Conservation (phyloP, 1,140 invertebrate genomes). For the Sycophila sp. region DNA sequence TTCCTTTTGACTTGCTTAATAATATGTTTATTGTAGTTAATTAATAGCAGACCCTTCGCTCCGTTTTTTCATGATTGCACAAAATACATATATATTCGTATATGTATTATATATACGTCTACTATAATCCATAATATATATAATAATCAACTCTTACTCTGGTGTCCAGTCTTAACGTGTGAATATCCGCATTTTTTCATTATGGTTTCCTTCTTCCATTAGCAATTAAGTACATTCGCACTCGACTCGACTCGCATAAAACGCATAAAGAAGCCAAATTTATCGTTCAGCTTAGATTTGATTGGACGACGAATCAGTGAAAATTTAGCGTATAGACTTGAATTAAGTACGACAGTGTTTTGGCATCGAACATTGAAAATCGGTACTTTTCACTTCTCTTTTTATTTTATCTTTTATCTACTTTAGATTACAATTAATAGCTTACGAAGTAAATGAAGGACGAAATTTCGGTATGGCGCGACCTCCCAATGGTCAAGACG, state of each 20-base stretch:
- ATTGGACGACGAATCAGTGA: conserved; percentile 12
- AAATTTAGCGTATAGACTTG: conserved; percentile 13
- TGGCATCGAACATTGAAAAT: conserved; percentile 39
- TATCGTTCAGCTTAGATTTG: neutral
- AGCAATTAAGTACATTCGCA: conserved; percentile 34
- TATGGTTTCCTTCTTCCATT: conserved; percentile 31
- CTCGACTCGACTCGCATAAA: conserved; percentile 16
- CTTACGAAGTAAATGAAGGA: neutral
- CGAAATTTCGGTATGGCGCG: neutral
- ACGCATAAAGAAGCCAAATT: conserved; percentile 27
- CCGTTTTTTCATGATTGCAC: conserved; percentile 52
- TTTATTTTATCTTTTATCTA: neutral
- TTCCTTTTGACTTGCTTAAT: conserved; percentile 4
- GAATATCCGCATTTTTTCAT: conserved; percentile 48
- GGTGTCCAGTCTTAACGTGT: conserved; percentile 53
- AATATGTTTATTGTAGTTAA: conserved; percentile 21
- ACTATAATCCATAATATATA: conserved; percentile 30
- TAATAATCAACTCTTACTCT: conserved; percentile 44
- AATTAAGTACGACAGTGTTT: conserved; percentile 31
- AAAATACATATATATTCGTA: conserved; percentile 50
- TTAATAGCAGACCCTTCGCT: conserved; percentile 25
- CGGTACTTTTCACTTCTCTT: conserved; percentile 25
- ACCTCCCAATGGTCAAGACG: neutral
- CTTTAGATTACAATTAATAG: neutral
- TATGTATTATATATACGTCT: conserved; percentile 30